Percentiles rank a stretch among this genome's conserved stretches.
These are phyloP conservation scores for Saguinus midas DNA, from an alignment of 2,113 vertebrate species.

Conservation along the genomic window DNA sequence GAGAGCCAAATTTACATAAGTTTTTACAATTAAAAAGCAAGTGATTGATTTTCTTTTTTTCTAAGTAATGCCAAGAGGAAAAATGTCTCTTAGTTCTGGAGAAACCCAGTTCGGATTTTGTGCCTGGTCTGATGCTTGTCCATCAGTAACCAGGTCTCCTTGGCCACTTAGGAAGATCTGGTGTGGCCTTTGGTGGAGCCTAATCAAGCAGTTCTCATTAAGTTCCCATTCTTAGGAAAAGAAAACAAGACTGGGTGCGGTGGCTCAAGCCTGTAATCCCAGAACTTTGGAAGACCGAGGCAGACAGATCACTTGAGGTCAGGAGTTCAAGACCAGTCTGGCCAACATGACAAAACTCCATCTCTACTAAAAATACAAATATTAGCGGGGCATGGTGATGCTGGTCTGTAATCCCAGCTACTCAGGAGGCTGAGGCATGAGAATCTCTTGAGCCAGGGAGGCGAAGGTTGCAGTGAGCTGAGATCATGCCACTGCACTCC, in stretches of 20 bases:
- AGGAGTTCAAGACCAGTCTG: no score
- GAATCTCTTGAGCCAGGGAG: no score
- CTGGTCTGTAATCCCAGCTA: no score
- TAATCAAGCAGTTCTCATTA: background rate
- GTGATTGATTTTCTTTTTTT: background rate
- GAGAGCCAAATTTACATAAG: background rate
- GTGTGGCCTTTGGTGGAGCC: background rate
- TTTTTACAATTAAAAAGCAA: background rate
- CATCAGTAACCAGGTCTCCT: background rate
- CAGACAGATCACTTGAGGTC: no score
- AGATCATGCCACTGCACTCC: no score
- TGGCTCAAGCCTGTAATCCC: no score
- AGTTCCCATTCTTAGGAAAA: background rate
- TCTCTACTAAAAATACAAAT: no score
- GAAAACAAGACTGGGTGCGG: background rate
- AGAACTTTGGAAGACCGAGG: no score
- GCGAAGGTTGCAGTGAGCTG: no score
- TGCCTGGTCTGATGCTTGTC: background rate
- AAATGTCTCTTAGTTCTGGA: background rate
- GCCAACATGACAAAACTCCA: no score
- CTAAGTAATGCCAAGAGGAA: constrained; percentile 10
- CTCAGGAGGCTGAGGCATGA: no score
- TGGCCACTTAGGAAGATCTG: background rate
- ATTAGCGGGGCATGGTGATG: no score
- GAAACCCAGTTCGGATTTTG: background rate